Evolutionary conservation across 2,113 vertebrate genomes (phyloP).

Genomic region (Tenrec ecaudatus): DNA sequence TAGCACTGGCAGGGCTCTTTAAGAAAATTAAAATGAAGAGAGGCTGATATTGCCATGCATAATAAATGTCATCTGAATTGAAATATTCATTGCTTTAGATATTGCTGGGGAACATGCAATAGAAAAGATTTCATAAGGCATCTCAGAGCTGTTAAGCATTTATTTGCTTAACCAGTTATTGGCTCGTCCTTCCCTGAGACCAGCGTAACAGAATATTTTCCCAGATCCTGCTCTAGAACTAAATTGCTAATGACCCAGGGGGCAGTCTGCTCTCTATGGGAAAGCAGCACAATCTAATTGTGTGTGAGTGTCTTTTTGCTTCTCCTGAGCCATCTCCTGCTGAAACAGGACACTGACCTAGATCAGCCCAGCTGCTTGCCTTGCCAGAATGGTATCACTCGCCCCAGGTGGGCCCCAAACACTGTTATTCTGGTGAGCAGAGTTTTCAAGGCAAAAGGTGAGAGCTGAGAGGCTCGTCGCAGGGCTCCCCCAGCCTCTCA

Average conservation of each 20-base stretch:
- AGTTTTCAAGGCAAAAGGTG: not conserved
- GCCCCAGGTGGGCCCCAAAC: not conserved
- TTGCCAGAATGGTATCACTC: not conserved
- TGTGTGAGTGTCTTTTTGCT: constrained; percentile 21
- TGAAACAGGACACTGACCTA: constrained; percentile 54
- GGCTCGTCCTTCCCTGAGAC: not conserved
- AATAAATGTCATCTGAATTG: not conserved
- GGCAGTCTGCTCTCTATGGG: not conserved
- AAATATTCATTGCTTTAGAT: constrained; percentile 30
- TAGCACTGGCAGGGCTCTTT: not conserved
- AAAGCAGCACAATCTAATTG: constrained; percentile 27
- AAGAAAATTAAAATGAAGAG: constrained; percentile 6
- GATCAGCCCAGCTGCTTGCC: constrained; percentile 16
- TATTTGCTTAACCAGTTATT: constrained; percentile 43
- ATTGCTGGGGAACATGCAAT: not conserved
- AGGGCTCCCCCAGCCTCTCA: not conserved
- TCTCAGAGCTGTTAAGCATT: constrained; percentile 28
- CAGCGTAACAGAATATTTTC: not conserved
- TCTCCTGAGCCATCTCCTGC: constrained; percentile 2
- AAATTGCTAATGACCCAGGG: constrained; percentile 34
- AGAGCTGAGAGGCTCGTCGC: not conserved
- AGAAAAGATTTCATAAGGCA: constrained; percentile 9
- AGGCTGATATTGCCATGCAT: not conserved
- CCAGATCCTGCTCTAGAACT: constrained; percentile 47
- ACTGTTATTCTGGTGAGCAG: not conserved